Evolutionary conservation across 2,888 invertebrate species (phyloP), one percentile per base, ranked within the genome.

Genomic region (Oasisia sp.): DNA sequence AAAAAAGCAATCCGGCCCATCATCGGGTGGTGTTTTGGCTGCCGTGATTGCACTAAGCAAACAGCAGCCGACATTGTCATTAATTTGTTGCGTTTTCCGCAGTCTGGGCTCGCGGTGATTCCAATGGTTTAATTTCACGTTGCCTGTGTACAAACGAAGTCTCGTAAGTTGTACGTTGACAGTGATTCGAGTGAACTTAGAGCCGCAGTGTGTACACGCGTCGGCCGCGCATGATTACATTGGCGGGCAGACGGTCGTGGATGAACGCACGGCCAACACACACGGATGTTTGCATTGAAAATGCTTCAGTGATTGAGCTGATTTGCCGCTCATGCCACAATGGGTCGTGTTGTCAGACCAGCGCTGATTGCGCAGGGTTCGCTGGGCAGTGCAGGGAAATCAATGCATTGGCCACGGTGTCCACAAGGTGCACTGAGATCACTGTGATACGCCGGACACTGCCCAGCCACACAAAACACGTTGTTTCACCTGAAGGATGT

Each of bases 221-320:
- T 7, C 27, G 74, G 50, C 50, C 50, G 14, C 50, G 50, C 74
- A 74, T 74, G 74, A 74, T 74, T 74, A 74, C 27, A 74, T 19
- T 27, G 74, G n/a, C 0, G 14, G 74, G 74, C 74, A 74, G 74
- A 74, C 27, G n/a, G 74, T 74, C 74, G 19, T 74, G 74, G 74
- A 74, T 74, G 74, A 74, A 74, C 74, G n/a, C 74, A 74, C 74
- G 27, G 74, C 4, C 74, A 74, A 74, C 27, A 74, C 27, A 74
- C 74, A 74, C 19, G 74, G 74, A 74, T 74, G 74, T 74, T 74
- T 74, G 74, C 74, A 74, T 74, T 74, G 74, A 74, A 74, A 74
- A 74, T 74, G 74, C n/a, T 74, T 74, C 74, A n/a, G 7, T 74
- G 74, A 74, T 74, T 74, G 74, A 74, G 74, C 74, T 74, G 74